Evolutionary conservation across 35 echinoderm and acorn worm species (phyloP).

Genomic region (Ptychodera flava): DNA sequence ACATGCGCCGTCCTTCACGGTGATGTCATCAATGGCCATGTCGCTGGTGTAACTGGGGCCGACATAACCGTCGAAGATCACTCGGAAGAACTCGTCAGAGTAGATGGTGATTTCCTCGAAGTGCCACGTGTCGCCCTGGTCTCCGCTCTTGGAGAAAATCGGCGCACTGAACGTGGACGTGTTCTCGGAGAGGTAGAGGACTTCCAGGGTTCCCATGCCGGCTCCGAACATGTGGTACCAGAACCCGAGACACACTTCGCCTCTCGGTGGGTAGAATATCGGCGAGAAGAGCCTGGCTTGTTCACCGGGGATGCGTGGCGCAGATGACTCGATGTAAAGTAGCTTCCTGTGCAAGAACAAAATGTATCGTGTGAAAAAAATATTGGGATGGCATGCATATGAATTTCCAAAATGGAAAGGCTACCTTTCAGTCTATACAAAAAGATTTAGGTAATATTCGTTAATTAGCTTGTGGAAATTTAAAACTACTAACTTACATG

Average conservation of each 20-base stretch:
- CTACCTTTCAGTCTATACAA: too few relatives aligned
- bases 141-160: not conserved
- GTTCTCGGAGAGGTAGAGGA: not conserved
- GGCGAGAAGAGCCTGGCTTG: slow-evolving; percentile 34
- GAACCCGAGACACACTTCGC: slow-evolving; percentile 33
- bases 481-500: too few relatives aligned
- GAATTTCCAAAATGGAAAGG: too few relatives aligned
- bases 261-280: slow-evolving; percentile 23
- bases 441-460: too few relatives aligned
- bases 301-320: slow-evolving; percentile 27
- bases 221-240: slow-evolving; percentile 53
- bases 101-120: not conserved
- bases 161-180: not conserved
- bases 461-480: too few relatives aligned
- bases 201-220: slow-evolving; percentile 45
- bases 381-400: too few relatives aligned
- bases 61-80: slow-evolving; percentile 40
- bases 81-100: slow-evolving; percentile 5
- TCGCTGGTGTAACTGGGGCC: slow-evolving; percentile 45
- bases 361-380: too few relatives aligned
- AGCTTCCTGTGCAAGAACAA: slow-evolving; percentile 17
- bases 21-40: slow-evolving; percentile 40
- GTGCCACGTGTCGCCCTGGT: not conserved
- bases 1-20: not conserved
- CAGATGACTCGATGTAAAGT: slow-evolving; percentile 30